Evolutionary conservation across 2,888 invertebrate genomes (phyloP).

Genomic region (Argynnis bischoffii): DNA sequence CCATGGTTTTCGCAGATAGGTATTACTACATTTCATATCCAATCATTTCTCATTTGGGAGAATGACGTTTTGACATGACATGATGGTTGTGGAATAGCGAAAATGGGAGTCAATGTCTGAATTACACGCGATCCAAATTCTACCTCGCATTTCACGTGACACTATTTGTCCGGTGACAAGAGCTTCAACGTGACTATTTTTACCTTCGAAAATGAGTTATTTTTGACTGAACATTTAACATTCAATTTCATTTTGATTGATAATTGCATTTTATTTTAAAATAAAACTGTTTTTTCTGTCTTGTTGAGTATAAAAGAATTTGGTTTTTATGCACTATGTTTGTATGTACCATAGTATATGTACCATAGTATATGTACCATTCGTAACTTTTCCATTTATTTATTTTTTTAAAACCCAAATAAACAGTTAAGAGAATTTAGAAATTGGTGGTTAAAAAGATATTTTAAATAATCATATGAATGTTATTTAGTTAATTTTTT

Average conservation of each 20-base stretch:
- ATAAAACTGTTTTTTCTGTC: too few species aligned
- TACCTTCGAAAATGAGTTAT: neutral
- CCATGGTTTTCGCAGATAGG: conserved; percentile 6
- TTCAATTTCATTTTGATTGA: neutral
- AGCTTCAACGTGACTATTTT: conserved; percentile 7
- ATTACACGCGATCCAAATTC: conserved; percentile 58
- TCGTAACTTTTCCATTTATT: too few species aligned
- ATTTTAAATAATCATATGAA: too few species aligned
- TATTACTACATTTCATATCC: conserved; percentile 35
- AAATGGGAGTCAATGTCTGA: conserved; percentile 57
- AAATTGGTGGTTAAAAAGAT: too few species aligned
- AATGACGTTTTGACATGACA: conserved; percentile 61
- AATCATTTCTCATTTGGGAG: conserved; percentile 45
- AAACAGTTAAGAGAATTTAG: too few species aligned
- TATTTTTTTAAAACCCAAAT: too few species aligned
- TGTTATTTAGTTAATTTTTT: too few species aligned
- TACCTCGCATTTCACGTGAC: conserved; percentile 41
- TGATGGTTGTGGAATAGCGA: conserved; percentile 54
- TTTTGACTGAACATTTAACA: neutral
- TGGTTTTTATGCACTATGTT: too few species aligned
- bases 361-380: too few species aligned
- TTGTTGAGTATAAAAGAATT: too few species aligned
- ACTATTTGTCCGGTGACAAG: conserved; percentile 25
- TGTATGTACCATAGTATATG: too few species aligned
- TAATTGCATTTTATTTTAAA: neutral